Conservation (phyloP, 1,140 invertebrate genomes). For the Drosophila nigrodunni region DNA sequence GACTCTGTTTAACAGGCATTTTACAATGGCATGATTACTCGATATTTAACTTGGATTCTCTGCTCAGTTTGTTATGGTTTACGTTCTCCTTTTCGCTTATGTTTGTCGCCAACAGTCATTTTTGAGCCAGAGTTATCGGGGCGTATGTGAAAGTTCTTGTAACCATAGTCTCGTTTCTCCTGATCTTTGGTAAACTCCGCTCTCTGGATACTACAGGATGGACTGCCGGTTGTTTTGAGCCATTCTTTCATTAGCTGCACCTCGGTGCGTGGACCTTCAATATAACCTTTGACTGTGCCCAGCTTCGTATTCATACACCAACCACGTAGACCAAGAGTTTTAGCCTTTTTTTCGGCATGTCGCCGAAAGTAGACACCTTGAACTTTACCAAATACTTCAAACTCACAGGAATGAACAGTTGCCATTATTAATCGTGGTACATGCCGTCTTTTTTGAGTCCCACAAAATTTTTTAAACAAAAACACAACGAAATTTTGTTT, state of each 20-base stretch:
- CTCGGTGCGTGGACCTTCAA: conserved; percentile 56
- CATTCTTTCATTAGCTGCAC: conserved; percentile 67
- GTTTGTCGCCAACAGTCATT: neutral
- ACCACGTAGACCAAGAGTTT: conserved; percentile 53
- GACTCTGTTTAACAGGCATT: neutral
- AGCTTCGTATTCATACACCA: conserved; percentile 62
- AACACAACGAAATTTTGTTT: neutral
- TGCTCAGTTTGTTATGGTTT: neutral
- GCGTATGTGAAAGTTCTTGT: conserved; percentile 57
- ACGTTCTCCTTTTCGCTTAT: neutral
- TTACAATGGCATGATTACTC: neutral
- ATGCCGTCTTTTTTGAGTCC: neutral
- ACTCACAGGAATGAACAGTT: conserved; percentile 47
- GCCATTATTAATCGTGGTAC: neutral
- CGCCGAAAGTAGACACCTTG: conserved; percentile 67
- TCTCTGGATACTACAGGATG: conserved; percentile 38
- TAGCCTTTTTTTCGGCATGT: conserved; percentile 57
- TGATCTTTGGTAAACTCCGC: conserved; percentile 35
- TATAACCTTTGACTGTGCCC: conserved; percentile 64
- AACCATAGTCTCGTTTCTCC: conserved; percentile 47
- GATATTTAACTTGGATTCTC: neutral
- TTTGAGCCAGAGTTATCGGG: conserved; percentile 25
- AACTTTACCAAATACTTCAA: conserved; percentile 64
- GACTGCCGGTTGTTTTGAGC: conserved; percentile 64
- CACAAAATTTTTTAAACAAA: neutral